Conservation (phyloP, 2,888 invertebrate genomes). For the Barypeithes pellucidus region DNA sequence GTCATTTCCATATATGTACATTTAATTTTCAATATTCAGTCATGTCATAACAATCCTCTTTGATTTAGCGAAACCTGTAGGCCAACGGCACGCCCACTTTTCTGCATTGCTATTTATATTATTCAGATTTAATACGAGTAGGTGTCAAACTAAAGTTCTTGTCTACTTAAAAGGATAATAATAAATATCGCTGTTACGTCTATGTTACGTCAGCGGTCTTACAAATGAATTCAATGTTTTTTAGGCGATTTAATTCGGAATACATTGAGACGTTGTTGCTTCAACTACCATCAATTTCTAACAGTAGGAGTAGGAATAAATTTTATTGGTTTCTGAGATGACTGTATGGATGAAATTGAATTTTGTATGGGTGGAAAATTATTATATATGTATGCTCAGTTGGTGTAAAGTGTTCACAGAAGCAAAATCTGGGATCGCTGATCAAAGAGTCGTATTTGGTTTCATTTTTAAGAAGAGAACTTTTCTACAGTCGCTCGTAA, state of each 20-base stretch:
- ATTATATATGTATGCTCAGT: no score
- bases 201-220: constrained; percentile 39
- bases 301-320: background rate
- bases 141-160: constrained; percentile 33
- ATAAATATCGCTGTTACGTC: constrained; percentile 39
- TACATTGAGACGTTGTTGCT: constrained; percentile 7
- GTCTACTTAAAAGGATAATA: constrained; percentile 43
- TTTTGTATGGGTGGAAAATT: background rate
- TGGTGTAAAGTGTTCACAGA: no score
- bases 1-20: constrained; percentile 27
- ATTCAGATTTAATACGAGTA: constrained; percentile 39
- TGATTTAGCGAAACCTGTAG: constrained; percentile 42
- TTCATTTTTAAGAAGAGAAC: no score
- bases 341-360: background rate
- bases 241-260: constrained; percentile 9
- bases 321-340: background rate
- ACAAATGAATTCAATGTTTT: constrained; percentile 17
- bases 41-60: constrained; percentile 16
- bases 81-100: constrained; percentile 43
- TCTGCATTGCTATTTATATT: constrained; percentile 47
- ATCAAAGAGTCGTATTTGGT: no score
- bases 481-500: no score
- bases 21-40: background rate
- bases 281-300: constrained; percentile 1
- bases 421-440: no score